Conservation (phyloP, 2,113 vertebrate species). For the Pachypanchax playfairii region DNA sequence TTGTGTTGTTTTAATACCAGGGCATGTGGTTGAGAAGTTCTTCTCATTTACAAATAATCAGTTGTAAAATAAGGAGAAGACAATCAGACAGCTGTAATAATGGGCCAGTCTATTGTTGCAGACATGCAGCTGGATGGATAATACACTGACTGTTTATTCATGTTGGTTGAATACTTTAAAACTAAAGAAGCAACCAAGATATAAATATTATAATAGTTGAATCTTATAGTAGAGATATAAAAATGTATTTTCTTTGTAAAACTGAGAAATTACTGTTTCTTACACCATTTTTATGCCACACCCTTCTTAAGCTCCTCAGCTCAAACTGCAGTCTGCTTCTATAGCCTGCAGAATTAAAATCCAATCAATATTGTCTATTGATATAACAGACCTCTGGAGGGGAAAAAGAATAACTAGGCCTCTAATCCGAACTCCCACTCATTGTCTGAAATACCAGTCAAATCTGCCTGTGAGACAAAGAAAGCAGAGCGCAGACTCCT, state of each 20-base stretch:
- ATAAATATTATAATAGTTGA: not conserved
- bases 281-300: slow-evolving; percentile 67
- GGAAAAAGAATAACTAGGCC: not conserved
- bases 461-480: slow-evolving; percentile 63
- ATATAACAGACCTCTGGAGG: slow-evolving; percentile 28
- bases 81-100: slow-evolving; percentile 33
- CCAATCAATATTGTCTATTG: slow-evolving; percentile 52
- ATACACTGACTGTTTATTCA: slow-evolving; percentile 14
- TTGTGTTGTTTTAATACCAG: slow-evolving; percentile 11
- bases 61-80: slow-evolving; percentile 31
- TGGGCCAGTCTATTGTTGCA: slow-evolving; percentile 15
- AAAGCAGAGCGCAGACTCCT: slow-evolving; percentile 24
- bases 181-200: not conserved
- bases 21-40: not conserved
- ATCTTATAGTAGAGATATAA: not conserved
- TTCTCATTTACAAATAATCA: slow-evolving; percentile 31
- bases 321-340: slow-evolving; percentile 45
- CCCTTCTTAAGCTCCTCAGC: slow-evolving; percentile 48
- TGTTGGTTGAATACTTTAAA: not conserved
- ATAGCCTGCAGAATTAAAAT: slow-evolving; percentile 39
- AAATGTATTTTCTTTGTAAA: not conserved
- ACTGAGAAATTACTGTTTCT: slow-evolving; percentile 10
- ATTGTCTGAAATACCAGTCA: slow-evolving; percentile 57
- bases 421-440: slow-evolving; percentile 32
- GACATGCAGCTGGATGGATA: slow-evolving; percentile 28